A percentile compares a stretch with the other conserved stretches of the same genome.
These are phyloP conservation scores for Disparrhopalites patrizii DNA, from an alignment of 2,888 invertebrate species.

Conservation along the genomic window DNA sequence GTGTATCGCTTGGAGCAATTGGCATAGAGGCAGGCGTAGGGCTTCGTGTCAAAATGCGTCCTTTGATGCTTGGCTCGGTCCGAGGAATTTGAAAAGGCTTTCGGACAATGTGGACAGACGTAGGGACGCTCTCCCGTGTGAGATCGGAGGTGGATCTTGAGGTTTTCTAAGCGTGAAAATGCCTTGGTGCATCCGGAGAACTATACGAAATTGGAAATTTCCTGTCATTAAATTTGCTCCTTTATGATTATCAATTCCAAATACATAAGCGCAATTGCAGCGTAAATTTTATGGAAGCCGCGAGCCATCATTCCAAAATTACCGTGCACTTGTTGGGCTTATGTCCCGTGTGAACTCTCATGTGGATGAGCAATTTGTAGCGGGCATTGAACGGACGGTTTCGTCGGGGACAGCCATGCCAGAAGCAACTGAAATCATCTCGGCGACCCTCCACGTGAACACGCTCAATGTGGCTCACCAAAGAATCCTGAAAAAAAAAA, in stretches of 20 bases:
- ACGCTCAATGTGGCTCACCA: constrained; percentile 74
- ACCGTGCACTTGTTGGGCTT: constrained; percentile 97
- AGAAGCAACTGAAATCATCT: constrained; percentile 87
- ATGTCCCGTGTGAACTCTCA: constrained; percentile 96
- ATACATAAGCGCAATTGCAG: no score
- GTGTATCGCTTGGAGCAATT: constrained; percentile 42
- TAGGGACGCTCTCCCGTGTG: constrained; percentile 97
- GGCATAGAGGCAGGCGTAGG: constrained; percentile 38
- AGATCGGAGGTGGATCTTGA: constrained; percentile 94
- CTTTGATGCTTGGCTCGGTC: constrained; percentile 98
- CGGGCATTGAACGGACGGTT: constrained; percentile 93
- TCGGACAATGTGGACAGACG: constrained; percentile 88
- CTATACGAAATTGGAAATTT: constrained; percentile 56
- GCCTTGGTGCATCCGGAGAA: constrained; percentile 92
- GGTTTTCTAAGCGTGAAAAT: constrained; percentile 92
- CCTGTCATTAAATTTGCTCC: not conserved
- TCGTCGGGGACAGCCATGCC: constrained; percentile 85
- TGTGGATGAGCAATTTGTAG: constrained; percentile 94
- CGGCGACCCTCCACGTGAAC: constrained; percentile 60
- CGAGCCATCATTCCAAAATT: constrained; percentile 60
- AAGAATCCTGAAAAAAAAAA: constrained; percentile 30
- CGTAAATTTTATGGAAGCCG: not conserved
- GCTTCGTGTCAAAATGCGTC: constrained; percentile 82
- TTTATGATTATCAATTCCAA: constrained; percentile 4
- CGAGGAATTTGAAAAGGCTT: constrained; percentile 97